These are phyloP conservation scores for Lepus americanus DNA, from an alignment of 2,113 vertebrate species.

Conservation along the genomic window DNA sequence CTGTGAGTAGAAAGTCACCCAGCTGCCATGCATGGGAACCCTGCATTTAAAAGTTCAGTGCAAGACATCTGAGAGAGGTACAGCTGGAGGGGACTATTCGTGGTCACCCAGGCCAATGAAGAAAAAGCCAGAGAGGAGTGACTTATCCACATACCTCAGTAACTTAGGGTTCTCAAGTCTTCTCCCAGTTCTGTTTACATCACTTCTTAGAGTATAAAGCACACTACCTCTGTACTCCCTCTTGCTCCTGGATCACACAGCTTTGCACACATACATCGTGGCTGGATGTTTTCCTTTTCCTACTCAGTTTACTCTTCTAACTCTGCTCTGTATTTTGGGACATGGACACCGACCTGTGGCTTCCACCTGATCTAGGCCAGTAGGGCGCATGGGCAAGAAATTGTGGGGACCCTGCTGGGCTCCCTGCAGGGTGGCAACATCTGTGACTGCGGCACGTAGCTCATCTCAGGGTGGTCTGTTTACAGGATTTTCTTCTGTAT, in stretches of 20 bases:
- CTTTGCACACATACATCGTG: background rate
- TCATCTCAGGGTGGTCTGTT: background rate
- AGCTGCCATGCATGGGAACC: background rate
- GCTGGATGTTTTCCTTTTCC: background rate
- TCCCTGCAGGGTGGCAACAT: background rate
- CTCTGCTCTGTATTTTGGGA: background rate
- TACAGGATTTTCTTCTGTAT: background rate
- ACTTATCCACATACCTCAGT: background rate
- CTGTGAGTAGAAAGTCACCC: background rate
- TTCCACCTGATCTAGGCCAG: background rate
- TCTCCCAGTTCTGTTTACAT: background rate
- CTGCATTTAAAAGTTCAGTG: background rate
- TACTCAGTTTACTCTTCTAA: background rate
- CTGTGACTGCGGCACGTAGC: background rate
- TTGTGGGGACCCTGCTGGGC: fast-evolving
- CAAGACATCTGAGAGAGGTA: background rate
- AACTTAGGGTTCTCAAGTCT: background rate
- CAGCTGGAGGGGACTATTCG: background rate
- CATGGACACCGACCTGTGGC: too few species aligned
- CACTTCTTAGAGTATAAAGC: background rate
- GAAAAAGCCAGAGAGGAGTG: background rate
- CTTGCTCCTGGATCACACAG: background rate
- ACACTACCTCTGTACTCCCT: background rate
- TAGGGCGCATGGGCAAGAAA: background rate
- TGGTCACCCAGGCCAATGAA: background rate